Conservation (phyloP, 2,888 invertebrate genomes). For the Chrysomela aeneicollis region DNA sequence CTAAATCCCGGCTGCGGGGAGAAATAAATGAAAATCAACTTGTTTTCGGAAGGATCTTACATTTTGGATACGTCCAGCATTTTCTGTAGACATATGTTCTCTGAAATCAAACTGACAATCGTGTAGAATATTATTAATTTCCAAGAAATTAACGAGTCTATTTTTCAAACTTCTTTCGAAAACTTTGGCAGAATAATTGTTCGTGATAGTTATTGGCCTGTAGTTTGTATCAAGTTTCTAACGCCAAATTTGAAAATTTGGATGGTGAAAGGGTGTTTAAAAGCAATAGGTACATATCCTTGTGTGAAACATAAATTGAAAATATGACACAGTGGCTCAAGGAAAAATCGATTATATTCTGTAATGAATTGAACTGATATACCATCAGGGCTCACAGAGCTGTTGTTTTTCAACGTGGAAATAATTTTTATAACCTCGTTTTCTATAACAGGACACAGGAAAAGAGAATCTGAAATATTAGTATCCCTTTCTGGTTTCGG, state of each 20-base stretch:
- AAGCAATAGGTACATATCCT: conserved; percentile 6
- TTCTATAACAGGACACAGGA: not conserved
- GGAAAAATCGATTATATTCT: conserved; percentile 6
- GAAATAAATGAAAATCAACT: too few relatives aligned
- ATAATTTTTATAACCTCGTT: not conserved
- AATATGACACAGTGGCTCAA: conserved; percentile 4
- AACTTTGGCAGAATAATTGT: conserved; percentile 8
- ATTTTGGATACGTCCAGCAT: too few relatives aligned
- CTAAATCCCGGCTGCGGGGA: too few relatives aligned
- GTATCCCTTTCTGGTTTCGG: not conserved
- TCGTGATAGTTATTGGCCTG: conserved; percentile 8
- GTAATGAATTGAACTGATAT: not conserved
- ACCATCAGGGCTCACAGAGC: conserved; percentile 9
- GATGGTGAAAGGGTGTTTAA: not conserved
- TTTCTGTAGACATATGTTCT: too few relatives aligned
- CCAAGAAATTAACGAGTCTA: not conserved
- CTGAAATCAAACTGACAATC: too few relatives aligned
- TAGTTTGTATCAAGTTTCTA: conserved; percentile 6
- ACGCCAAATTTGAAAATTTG: not conserved
- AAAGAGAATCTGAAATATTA: conserved; percentile 1
- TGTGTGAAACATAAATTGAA: conserved; percentile 1
- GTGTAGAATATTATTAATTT: too few relatives aligned
- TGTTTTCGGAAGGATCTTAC: too few relatives aligned
- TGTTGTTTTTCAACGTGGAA: conserved; percentile 3
- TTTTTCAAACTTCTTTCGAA: conserved; percentile 6